Conservation (phyloP, 2,888 invertebrate species). For the Habroteleia sp. region DNA sequence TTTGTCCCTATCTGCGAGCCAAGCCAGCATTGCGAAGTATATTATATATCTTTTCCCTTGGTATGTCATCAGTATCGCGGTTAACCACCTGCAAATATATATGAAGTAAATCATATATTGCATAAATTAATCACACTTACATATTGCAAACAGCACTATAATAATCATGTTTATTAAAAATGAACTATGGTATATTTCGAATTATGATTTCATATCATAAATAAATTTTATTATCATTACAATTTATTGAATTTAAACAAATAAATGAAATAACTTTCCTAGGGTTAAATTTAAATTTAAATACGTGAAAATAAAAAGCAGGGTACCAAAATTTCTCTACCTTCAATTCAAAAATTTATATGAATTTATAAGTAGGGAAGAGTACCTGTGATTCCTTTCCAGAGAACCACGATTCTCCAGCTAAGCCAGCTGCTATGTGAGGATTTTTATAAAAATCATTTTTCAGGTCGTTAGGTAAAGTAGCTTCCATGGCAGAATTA, state of each 20-base stretch:
- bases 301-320: too few relatives aligned
- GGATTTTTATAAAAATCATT: slow-evolving; percentile 91
- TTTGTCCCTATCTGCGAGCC: slow-evolving; percentile 48
- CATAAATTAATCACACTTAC: background rate
- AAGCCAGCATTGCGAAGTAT: slow-evolving; percentile 89
- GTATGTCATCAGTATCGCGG: slow-evolving; percentile 90
- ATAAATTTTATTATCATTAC: too few relatives aligned
- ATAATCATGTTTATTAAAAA: too few relatives aligned
- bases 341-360: background rate
- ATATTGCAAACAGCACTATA: too few relatives aligned
- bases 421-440: slow-evolving; percentile 86
- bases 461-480: slow-evolving; percentile 86
- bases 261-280: too few relatives aligned
- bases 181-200: too few relatives aligned
- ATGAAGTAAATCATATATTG: background rate
- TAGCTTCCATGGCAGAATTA: slow-evolving; percentile 87
- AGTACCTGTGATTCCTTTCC: slow-evolving; percentile 87
- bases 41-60: slow-evolving; percentile 88
- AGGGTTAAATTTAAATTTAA: too few relatives aligned
- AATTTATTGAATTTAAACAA: too few relatives aligned
- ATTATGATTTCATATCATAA: too few relatives aligned
- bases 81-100: slow-evolving; percentile 83
- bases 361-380: too few relatives aligned
- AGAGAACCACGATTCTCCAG: slow-evolving; percentile 90
- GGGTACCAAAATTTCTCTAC: too few relatives aligned